Evolutionary conservation across 2,797 vertebrate species (phyloP).

Genomic region (Scomberomorus guttatus): DNA sequence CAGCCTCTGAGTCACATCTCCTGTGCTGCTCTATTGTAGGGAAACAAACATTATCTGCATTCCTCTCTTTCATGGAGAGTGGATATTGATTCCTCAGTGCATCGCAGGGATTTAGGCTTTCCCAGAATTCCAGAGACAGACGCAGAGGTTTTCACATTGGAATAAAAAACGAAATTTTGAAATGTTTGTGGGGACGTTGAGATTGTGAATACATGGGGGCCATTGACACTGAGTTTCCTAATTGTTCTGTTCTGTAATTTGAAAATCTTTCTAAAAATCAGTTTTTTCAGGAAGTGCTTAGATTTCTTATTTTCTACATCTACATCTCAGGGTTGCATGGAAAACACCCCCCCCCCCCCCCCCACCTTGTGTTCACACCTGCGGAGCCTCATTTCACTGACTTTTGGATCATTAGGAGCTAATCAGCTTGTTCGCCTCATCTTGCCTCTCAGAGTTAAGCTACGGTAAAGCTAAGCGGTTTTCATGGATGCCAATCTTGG

Average conservation of each 20-base stretch:
- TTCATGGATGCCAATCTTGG: slow-evolving; percentile 56
- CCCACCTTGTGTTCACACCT: slow-evolving; percentile 1
- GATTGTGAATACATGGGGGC: slow-evolving; percentile 5
- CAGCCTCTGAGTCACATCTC: slow-evolving; percentile 65
- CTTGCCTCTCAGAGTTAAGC: slow-evolving; percentile 42
- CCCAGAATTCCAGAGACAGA: slow-evolving; percentile 45
- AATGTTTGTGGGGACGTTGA: slow-evolving; percentile 12
- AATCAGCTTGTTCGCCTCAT: slow-evolving; percentile 34
- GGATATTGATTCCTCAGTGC: slow-evolving; percentile 62
- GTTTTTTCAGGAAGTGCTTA: background rate
- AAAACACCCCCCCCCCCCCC: background rate
- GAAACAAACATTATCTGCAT: slow-evolving; percentile 66
- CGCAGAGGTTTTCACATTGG: slow-evolving; percentile 24
- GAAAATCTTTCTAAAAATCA: background rate
- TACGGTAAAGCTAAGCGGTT: slow-evolving; percentile 44
- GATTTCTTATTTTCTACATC: background rate
- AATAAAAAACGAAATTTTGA: slow-evolving; percentile 10
- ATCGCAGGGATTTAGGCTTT: slow-evolving; percentile 38
- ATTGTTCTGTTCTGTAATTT: background rate
- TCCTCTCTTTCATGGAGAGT: slow-evolving; percentile 58
- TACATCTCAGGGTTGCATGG: background rate
- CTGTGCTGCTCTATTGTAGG: slow-evolving; percentile 60
- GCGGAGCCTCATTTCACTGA: slow-evolving; percentile 31
- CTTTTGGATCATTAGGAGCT: slow-evolving; percentile 15
- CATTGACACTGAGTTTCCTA: slow-evolving; percentile 17